Evolutionary conservation across 2,113 vertebrate genomes (phyloP).

Genomic region (Notothenia rossii): DNA sequence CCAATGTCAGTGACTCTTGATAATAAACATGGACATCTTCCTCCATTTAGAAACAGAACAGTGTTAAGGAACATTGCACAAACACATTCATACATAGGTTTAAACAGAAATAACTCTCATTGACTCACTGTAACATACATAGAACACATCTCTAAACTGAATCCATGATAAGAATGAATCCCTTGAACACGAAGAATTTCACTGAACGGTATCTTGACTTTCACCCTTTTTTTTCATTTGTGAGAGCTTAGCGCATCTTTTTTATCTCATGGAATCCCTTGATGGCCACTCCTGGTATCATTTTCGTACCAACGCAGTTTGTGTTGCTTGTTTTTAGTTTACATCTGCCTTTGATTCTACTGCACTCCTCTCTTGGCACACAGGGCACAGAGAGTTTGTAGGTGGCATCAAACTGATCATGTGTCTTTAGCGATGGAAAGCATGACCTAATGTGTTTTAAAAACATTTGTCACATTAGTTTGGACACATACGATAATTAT

Average conservation of each 20-base stretch:
- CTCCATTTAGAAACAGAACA: neutral
- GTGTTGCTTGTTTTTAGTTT: neutral
- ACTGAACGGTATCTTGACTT: neutral
- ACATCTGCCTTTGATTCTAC: neutral
- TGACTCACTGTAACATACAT: neutral
- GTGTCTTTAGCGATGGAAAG: neutral
- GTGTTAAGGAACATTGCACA: neutral
- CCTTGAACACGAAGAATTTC: slow-evolving; percentile 8
- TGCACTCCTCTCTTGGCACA: neutral
- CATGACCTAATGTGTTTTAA: no score
- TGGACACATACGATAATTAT: neutral
- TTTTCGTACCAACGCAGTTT: neutral
- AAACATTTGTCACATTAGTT: neutral
- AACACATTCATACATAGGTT: neutral
- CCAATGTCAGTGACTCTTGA: slow-evolving; percentile 1
- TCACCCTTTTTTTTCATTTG: neutral
- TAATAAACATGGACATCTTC: neutral
- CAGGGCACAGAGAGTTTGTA: neutral
- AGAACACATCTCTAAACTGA: slow-evolving; percentile 25
- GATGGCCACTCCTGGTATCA: neutral
- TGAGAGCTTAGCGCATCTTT: neutral
- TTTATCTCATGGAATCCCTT: neutral
- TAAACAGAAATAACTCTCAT: neutral
- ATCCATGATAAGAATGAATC: slow-evolving; percentile 13
- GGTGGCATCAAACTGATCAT: neutral